Conservation (phyloP, 1,140 invertebrate species). For the Hyphantria cunea region DNA sequence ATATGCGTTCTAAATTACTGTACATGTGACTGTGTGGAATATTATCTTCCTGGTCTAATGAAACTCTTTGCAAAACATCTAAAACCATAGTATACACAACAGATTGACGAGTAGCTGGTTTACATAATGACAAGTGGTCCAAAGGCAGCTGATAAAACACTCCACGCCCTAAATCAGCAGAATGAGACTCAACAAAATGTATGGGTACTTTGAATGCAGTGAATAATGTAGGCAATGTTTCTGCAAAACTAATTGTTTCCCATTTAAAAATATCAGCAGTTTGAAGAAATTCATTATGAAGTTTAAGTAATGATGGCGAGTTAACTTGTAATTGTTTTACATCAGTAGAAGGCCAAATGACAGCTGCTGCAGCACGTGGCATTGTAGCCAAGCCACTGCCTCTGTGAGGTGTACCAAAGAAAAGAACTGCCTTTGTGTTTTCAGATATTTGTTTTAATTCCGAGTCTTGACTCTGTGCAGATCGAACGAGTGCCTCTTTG, state of each 20-base stretch:
- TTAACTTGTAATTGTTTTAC: constrained; percentile 90
- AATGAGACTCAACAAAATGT: constrained; percentile 86
- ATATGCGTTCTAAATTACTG: too few relatives aligned
- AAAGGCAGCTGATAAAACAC: constrained; percentile 88
- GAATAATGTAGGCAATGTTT: constrained; percentile 86
- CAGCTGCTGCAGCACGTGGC: constrained; percentile 85
- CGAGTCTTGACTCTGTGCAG: constrained; percentile 47
- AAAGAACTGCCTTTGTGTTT: constrained; percentile 88
- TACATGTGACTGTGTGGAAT: too few relatives aligned
- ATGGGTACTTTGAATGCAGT: constrained; percentile 84
- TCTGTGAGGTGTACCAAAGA: constrained; percentile 91
- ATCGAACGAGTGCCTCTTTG: constrained; percentile 83
- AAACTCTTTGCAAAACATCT: constrained; percentile 57
- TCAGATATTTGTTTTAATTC: constrained; percentile 79
- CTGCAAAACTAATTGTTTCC: constrained; percentile 89
- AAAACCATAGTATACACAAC: constrained; percentile 72
- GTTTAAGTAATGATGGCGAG: constrained; percentile 84
- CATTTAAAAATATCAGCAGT: constrained; percentile 79
- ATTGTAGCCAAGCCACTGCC: constrained; percentile 81
- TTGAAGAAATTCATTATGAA: constrained; percentile 86
- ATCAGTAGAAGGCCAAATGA: constrained; percentile 90
- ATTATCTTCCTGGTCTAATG: constrained; percentile 8
- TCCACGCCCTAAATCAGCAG: constrained; percentile 89
- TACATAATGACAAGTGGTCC: constrained; percentile 91
- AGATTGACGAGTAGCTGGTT: constrained; percentile 85